A percentile compares a stretch with the other conserved stretches of the same genome.
Conservation (phyloP, 1,140 invertebrate species). For the Drosophila pseudoobscura region DNA sequence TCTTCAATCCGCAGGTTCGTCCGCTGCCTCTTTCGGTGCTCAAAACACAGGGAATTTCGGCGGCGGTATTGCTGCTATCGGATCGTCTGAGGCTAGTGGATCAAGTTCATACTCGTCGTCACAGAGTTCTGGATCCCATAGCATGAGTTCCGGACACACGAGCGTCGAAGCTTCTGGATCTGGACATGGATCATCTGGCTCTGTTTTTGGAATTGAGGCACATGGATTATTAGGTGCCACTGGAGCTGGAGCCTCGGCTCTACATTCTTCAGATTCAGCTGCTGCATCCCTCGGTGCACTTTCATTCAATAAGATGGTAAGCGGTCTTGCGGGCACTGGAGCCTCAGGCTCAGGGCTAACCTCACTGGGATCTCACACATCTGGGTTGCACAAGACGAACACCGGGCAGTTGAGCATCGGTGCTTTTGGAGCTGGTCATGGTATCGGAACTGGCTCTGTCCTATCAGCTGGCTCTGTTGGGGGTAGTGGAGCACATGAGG, state of each 20-base stretch:
- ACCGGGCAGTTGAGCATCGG: background rate
- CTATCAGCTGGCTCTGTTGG: too few relatives aligned
- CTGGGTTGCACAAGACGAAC: background rate
- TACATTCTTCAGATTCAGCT: too few relatives aligned
- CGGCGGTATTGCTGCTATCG: background rate
- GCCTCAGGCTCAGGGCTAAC: constrained; percentile 1
- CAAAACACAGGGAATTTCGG: background rate
- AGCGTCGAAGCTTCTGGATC: constrained; percentile 6
- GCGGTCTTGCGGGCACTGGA: background rate
- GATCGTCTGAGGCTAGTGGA: background rate
- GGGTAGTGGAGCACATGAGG: too few relatives aligned
- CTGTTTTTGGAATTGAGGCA: too few relatives aligned
- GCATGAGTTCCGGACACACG: too few relatives aligned
- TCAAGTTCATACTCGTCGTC: background rate
- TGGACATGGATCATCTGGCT: too few relatives aligned
- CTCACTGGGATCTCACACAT: constrained; percentile 3
- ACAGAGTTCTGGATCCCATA: background rate
- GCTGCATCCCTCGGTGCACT: background rate
- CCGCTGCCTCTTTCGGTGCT: background rate
- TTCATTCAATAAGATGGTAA: too few relatives aligned
- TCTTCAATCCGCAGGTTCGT: too few relatives aligned
- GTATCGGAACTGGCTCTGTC: too few relatives aligned
- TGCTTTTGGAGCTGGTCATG: too few relatives aligned
- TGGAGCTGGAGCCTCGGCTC: too few relatives aligned
- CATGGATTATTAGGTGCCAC: too few relatives aligned